Conservation (phyloP, 2,797 vertebrate species). For the Chanos chanos region DNA sequence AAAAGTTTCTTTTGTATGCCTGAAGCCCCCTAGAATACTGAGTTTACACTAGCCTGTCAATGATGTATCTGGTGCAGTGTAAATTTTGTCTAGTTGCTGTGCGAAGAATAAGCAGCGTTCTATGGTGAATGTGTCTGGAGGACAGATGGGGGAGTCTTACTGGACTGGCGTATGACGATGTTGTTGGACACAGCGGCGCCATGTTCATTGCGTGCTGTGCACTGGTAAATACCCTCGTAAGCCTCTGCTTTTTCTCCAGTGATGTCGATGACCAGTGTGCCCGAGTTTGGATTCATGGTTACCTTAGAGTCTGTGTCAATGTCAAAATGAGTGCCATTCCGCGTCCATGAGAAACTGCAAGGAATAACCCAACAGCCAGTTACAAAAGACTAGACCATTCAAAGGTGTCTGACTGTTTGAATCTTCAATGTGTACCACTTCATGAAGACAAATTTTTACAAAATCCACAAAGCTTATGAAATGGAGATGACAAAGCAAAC, state of each 20-base stretch:
- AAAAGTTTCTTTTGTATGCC: too few species aligned
- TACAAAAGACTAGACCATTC: too few species aligned
- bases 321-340: constrained; percentile 93
- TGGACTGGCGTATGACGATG: constrained; percentile 88
- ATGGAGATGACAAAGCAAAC: too few species aligned
- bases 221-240: constrained; percentile 94
- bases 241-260: constrained; percentile 87
- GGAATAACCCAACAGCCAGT: neutral
- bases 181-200: constrained; percentile 90
- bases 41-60: too few species aligned
- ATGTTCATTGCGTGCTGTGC: constrained; percentile 86
- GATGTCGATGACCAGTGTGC: constrained; percentile 90
- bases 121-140: neutral
- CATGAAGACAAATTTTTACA: too few species aligned
- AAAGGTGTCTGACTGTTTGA: neutral
- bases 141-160: constrained; percentile 67
- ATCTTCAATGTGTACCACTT: neutral
- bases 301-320: constrained; percentile 88
- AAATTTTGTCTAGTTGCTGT: too few species aligned
- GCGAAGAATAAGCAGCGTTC: too few species aligned
- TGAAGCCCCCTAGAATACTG: too few species aligned
- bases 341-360: constrained; percentile 91
- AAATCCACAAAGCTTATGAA: too few species aligned
- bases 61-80: too few species aligned
- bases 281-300: constrained; percentile 83